Evolutionary conservation across 2,888 invertebrate species (phyloP), one percentile per base, ranked within the genome.

Genomic region (Blastobasis lacticolella): DNA sequence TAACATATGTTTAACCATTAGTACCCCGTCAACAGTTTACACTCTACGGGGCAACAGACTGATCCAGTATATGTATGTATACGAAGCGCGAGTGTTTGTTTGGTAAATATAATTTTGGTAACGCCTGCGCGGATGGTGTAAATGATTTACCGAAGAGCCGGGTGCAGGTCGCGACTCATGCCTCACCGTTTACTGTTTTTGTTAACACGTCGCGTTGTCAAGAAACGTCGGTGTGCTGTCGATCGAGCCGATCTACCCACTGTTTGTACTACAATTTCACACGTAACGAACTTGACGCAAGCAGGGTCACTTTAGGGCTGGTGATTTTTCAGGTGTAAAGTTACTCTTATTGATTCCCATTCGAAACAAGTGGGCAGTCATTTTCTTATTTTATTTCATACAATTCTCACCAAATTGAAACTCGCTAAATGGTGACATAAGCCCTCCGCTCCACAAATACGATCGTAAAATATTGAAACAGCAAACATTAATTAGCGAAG

Each of bases 151-250:
- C 63, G 61, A 68, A 71, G 70, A 71, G 62, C 46, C 58, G 52
- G 51, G 64, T 62, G 62, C 66, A 69, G 67, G 63, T 73, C 67
- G 63, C 69, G 63, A 67, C 64, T 67, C 65, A 60, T 59, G 63
- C 61, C 64, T 59, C 54, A 51, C 54, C 74, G 75, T 81, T 71
- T 78, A 67, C 68, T 56, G 63, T 67, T 60, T 66, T 63, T 59
- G 72, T 84, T 82, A 84, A 73, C 75, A 57, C 50, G 62, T 57
- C 56, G 65, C 62, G 74, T 71, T 78, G 84, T 80, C 82, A 83
- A 82, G 73, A 63, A 69, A 64, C 80, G 78, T 75, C 71, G 65
- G 66, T 66, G 56, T 53, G 59, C 67, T 67, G 65, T 62, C 38
- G 46, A 47, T 43, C 49, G 52, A 64, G 67, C 65, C 66, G 63